These are phyloP conservation scores for Amphibalanus amphitrite DNA, from an alignment of 1,140 invertebrate species.

Conservation along the genomic window DNA sequence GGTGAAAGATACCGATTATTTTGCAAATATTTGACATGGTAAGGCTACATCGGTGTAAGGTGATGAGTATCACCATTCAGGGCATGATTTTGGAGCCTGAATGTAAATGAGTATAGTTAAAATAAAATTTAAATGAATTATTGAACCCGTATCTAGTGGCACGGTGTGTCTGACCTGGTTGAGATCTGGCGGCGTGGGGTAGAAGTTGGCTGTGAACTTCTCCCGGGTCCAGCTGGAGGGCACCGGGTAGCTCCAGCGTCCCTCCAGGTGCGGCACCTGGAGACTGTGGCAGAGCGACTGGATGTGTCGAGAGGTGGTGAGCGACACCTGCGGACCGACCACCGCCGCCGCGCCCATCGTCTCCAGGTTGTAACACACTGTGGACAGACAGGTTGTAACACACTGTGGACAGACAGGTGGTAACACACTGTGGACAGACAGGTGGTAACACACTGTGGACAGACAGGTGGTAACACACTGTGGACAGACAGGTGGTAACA, in stretches of 20 bases:
- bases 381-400: background rate
- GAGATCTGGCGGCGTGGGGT: background rate
- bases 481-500: too few relatives aligned
- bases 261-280: background rate
- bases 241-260: background rate
- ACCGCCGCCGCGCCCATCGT: background rate
- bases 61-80: too few relatives aligned
- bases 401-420: background rate
- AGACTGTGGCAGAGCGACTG: background rate
- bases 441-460: background rate
- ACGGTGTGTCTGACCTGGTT: background rate
- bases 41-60: too few relatives aligned
- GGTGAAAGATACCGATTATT: too few relatives aligned
- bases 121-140: too few relatives aligned
- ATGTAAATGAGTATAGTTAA: too few relatives aligned
- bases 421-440: background rate
- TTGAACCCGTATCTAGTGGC: too few relatives aligned
- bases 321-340: background rate
- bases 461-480: background rate
- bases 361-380: background rate
- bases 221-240: background rate
- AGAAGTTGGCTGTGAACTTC: background rate
- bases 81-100: too few relatives aligned
- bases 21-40: too few relatives aligned
- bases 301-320: background rate